Percentiles rank a stretch among this genome's conserved stretches.
Conservation (phyloP, 2,797 vertebrate genomes). For the Aulostomus chinensis region DNA sequence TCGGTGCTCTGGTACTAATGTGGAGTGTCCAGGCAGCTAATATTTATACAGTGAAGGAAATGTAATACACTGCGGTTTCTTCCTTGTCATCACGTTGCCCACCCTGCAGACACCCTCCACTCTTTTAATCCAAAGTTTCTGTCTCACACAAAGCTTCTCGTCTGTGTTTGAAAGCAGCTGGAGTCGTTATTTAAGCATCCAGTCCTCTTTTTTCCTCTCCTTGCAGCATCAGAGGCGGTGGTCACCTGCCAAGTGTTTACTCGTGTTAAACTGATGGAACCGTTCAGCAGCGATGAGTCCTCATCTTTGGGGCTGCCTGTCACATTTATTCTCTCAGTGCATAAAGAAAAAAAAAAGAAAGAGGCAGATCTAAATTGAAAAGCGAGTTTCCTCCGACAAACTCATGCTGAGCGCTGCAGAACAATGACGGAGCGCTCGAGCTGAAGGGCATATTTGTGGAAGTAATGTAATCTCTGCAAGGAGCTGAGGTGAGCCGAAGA, state of each 20-base stretch:
- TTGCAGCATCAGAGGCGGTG: background rate
- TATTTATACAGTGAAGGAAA: constrained; percentile 25
- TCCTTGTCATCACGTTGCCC: too few species aligned
- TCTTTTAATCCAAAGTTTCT: constrained; percentile 4
- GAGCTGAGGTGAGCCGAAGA: too few species aligned
- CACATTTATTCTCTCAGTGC: background rate
- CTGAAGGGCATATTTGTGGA: too few species aligned
- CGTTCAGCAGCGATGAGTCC: constrained; percentile 2
- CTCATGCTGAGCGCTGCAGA: constrained; percentile 7
- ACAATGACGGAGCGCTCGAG: background rate
- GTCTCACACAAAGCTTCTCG: constrained; percentile 1
- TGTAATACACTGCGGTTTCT: constrained; percentile 20
- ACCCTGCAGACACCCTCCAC: constrained; percentile 9
- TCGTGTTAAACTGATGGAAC: constrained; percentile 1
- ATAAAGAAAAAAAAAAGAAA: too few species aligned
- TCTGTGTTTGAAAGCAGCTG: background rate
- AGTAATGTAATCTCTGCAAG: too few species aligned
- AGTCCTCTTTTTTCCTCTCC: background rate
- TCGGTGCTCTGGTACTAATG: background rate
- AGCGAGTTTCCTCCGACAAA: constrained; percentile 4
- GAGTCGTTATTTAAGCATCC: background rate
- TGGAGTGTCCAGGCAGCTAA: background rate
- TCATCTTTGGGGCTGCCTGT: background rate
- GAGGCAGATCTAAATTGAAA: background rate
- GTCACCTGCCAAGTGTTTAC: background rate